Percentiles rank a stretch among this genome's conserved stretches.
Conservation (phyloP, 1,140 invertebrate species). For the Pseudomyrmex cubaensis region DNA sequence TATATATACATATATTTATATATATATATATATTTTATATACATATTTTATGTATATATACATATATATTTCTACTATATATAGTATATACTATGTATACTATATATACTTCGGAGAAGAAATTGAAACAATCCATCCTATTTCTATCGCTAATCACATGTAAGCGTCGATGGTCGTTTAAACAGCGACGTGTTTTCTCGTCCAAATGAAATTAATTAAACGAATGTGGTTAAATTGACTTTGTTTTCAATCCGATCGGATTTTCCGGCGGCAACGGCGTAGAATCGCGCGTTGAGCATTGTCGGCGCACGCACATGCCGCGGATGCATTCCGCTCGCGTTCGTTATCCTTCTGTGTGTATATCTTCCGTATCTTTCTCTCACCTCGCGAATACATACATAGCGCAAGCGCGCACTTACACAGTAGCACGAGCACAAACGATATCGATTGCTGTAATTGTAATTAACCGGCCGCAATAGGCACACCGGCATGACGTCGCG, state of each 20-base stretch:
- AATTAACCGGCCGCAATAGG: slow-evolving; percentile 68
- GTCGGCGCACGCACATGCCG: background rate
- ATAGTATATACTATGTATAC: too few relatives aligned
- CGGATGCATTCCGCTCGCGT: slow-evolving; percentile 8
- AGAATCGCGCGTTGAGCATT: background rate
- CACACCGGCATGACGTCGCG: slow-evolving; percentile 51
- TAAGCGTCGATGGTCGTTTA: slow-evolving; percentile 20
- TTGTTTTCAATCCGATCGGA: slow-evolving; percentile 38
- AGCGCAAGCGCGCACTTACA: slow-evolving; percentile 54
- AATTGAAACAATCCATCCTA: slow-evolving; percentile 34
- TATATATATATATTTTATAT: background rate
- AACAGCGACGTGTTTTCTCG: slow-evolving; percentile 9
- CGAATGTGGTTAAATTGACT: slow-evolving; percentile 47
- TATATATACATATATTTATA: background rate
- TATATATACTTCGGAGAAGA: background rate
- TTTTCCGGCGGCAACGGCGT: slow-evolving; percentile 17
- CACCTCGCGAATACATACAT: slow-evolving; percentile 35
- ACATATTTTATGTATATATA: too few relatives aligned
- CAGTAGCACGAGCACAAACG: slow-evolving; percentile 49
- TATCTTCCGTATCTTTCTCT: slow-evolving; percentile 33
- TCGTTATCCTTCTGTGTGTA: slow-evolving; percentile 29
- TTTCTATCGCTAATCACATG: slow-evolving; percentile 36
- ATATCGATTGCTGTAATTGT: slow-evolving; percentile 77
- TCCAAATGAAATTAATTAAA: slow-evolving; percentile 48
- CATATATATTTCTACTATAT: too few relatives aligned